Percentiles rank a stretch among this genome's conserved stretches.
Evolutionary conservation across 1,140 invertebrate genomes (phyloP).

Genomic region (Scaptomyza pallida): DNA sequence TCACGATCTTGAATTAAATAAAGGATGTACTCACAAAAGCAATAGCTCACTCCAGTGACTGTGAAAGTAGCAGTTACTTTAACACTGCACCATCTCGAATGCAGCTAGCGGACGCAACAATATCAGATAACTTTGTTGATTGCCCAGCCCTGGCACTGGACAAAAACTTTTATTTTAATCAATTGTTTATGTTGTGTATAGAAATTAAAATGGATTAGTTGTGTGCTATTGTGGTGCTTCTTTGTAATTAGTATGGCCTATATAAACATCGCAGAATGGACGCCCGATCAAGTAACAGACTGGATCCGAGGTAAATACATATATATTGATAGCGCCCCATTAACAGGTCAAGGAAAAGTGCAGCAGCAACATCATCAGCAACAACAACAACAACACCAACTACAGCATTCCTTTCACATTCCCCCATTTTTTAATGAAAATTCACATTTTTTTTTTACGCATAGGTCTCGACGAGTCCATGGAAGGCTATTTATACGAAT

Average conservation of each 20-base stretch:
- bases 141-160: constrained; percentile 43
- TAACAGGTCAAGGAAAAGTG: constrained; percentile 78
- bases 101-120: constrained; percentile 47
- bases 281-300: constrained; percentile 95
- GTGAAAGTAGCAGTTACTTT: neutral
- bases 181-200: constrained; percentile 52
- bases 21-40: neutral
- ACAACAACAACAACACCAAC: constrained; percentile 31
- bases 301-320: constrained; percentile 92
- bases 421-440: constrained; percentile 20
- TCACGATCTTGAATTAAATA: neutral
- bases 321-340: constrained; percentile 25
- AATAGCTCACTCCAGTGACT: neutral
- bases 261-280: constrained; percentile 96
- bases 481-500: constrained; percentile 91
- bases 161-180: constrained; percentile 48
- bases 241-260: constrained; percentile 88
- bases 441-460: constrained; percentile 1
- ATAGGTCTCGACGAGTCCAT: constrained; percentile 92
- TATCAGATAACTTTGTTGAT: constrained; percentile 32
- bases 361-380: constrained; percentile 46
- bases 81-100: constrained; percentile 22
- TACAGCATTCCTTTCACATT: constrained; percentile 39
- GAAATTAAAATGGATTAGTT: constrained; percentile 58
- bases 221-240: constrained; percentile 30